These are phyloP conservation scores for Podarcis siculus DNA, from an alignment of 2,797 vertebrate species.

Conservation along the genomic window DNA sequence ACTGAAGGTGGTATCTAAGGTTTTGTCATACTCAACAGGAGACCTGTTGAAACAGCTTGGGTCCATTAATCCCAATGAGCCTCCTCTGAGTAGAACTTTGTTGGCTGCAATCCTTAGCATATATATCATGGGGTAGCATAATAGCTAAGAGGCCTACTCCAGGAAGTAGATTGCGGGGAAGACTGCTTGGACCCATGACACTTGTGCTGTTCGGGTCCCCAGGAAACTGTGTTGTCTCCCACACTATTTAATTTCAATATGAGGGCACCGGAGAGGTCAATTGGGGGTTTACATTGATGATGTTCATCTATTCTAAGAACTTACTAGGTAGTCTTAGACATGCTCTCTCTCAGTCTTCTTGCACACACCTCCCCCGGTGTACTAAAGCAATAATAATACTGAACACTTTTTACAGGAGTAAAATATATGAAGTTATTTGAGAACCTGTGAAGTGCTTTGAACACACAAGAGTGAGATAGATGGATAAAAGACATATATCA, in stretches of 20 bases:
- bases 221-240: background rate
- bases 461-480: background rate
- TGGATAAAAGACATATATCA: background rate
- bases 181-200: background rate
- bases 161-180: background rate
- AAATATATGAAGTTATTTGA: background rate
- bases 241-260: background rate
- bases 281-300: background rate
- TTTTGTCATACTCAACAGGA: background rate
- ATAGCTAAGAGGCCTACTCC: background rate
- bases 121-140: background rate
- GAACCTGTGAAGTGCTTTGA: background rate
- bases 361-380: background rate
- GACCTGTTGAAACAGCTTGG: no score
- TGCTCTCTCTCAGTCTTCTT: background rate
- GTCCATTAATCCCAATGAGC: no score
- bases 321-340: background rate
- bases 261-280: background rate
- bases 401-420: background rate
- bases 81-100: no score
- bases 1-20: background rate
- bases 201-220: background rate
- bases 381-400: background rate
- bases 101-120: background rate
- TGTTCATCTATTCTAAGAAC: background rate